These are phyloP conservation scores for Tetragonisca angustula DNA, from an alignment of 2,888 invertebrate genomes.

Conservation along the genomic window DNA sequence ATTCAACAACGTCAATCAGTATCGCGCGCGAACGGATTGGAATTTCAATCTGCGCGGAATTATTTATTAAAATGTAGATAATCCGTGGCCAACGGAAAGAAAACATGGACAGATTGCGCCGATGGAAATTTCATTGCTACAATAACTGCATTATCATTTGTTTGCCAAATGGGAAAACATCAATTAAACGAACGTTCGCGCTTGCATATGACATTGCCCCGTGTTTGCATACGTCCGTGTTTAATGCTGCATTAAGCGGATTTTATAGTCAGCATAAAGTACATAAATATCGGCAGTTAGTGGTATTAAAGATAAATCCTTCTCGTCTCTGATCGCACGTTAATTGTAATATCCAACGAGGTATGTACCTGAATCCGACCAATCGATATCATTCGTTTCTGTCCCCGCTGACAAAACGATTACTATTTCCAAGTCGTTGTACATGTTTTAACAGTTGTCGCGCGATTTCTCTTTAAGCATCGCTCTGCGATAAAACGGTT, in stretches of 20 bases:
- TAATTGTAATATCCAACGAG: conserved; percentile 11
- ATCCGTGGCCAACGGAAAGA: too few species aligned
- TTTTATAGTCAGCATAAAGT: conserved; percentile 29
- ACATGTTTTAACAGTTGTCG: background rate
- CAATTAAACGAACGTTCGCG: background rate
- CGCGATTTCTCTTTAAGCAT: background rate
- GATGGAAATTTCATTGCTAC: background rate
- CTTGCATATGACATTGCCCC: background rate
- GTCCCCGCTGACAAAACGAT: background rate
- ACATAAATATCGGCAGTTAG: conserved; percentile 26
- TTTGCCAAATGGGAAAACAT: background rate
- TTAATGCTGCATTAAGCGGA: conserved; percentile 53
- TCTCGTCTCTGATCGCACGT: conserved; percentile 28
- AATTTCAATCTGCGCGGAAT: background rate
- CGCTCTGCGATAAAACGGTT: background rate
- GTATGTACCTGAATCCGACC: background rate
- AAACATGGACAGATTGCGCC: background rate
- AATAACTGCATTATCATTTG: background rate
- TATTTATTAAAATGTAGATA: background rate
- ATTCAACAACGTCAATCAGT: background rate
- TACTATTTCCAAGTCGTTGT: background rate
- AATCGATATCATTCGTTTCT: background rate
- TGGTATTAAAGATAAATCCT: conserved; percentile 56
- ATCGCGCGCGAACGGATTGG: background rate
- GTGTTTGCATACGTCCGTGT: conserved; percentile 7